These are phyloP conservation scores for Pseudorhombus dupliciocellatus DNA, from an alignment of 2,113 vertebrate species.

Conservation along the genomic window DNA sequence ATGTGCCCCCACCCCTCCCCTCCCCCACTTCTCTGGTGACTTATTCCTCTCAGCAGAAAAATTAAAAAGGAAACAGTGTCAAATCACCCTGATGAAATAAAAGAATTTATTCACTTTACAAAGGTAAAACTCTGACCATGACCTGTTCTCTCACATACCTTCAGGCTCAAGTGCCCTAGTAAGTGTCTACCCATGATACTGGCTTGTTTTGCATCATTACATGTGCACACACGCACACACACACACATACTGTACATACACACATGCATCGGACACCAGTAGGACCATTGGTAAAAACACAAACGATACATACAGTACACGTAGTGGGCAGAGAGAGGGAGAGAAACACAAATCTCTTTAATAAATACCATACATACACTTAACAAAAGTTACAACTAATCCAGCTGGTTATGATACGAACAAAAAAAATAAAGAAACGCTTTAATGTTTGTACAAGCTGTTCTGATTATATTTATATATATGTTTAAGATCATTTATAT, in stretches of 20 bases:
- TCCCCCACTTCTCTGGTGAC: not conserved
- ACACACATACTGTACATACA: conserved; percentile 40
- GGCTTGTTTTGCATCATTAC: conserved; percentile 61
- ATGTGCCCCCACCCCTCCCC: not conserved
- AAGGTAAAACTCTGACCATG: conserved; percentile 88
- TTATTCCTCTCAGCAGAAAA: conserved; percentile 1
- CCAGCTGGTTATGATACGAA: conserved; percentile 92
- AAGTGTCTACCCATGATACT: conserved; percentile 79
- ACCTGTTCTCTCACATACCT: conserved; percentile 78
- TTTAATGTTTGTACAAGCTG: conserved; percentile 97
- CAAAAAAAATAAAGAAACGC: conserved; percentile 91
- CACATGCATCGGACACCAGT: conserved; percentile 52
- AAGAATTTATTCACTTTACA: conserved; percentile 92
- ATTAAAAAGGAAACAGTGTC: conserved; percentile 27
- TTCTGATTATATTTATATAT: conserved; percentile 83
- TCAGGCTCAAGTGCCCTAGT: conserved; percentile 76
- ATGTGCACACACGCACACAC: conserved; percentile 31
- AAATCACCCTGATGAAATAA: conserved; percentile 79
- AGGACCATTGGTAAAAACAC: conserved; percentile 54
- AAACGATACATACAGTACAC: conserved; percentile 80
- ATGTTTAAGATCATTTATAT: conserved; percentile 53
- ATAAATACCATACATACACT: conserved; percentile 93
- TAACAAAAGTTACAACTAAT: conserved; percentile 90
- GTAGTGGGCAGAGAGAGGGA: conserved; percentile 82
- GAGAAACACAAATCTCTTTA: conserved; percentile 90